These are phyloP conservation scores for Pelobates fuscus DNA, from an alignment of 2,113 vertebrate genomes.

Conservation along the genomic window DNA sequence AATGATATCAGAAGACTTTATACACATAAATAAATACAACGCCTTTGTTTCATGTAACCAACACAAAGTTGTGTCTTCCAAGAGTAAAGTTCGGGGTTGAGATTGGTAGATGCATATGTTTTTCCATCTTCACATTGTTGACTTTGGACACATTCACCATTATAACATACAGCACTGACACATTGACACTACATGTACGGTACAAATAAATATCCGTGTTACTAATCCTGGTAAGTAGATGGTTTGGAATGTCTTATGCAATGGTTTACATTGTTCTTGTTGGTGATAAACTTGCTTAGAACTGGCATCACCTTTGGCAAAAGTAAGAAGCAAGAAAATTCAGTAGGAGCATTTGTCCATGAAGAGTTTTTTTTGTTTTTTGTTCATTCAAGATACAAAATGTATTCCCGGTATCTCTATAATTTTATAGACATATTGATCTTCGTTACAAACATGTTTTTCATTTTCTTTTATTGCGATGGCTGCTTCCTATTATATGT, in stretches of 20 bases:
- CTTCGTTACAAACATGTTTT: conserved; percentile 1
- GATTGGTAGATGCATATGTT: too few relatives aligned
- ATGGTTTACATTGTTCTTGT: conserved; percentile 56
- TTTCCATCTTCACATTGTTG: conserved; percentile 37
- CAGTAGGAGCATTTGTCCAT: conserved; percentile 57
- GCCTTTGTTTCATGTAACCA: conserved; percentile 12
- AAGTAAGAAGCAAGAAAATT: conserved; percentile 54
- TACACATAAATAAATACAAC: conserved; percentile 10
- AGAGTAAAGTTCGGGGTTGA: background rate
- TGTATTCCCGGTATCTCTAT: conserved; percentile 41
- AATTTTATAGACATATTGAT: conserved; percentile 41
- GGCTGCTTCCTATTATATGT: conserved; percentile 77
- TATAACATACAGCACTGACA: conserved; percentile 63
- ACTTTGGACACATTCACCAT: conserved; percentile 50
- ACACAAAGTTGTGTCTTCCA: conserved; percentile 11
- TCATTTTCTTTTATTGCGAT: conserved; percentile 37
- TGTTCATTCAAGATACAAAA: conserved; percentile 61
- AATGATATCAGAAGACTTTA: conserved; percentile 14
- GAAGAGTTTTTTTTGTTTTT: conserved; percentile 50
- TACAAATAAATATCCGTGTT: conserved; percentile 71
- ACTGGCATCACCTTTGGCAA: conserved; percentile 57
- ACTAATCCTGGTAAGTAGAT: conserved; percentile 55
- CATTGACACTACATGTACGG: conserved; percentile 63
- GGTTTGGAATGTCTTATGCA: conserved; percentile 54
- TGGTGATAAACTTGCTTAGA: conserved; percentile 57